These are phyloP conservation scores for Coregonus sp. DNA, from an alignment of 2,797 vertebrate genomes.

Conservation along the genomic window DNA sequence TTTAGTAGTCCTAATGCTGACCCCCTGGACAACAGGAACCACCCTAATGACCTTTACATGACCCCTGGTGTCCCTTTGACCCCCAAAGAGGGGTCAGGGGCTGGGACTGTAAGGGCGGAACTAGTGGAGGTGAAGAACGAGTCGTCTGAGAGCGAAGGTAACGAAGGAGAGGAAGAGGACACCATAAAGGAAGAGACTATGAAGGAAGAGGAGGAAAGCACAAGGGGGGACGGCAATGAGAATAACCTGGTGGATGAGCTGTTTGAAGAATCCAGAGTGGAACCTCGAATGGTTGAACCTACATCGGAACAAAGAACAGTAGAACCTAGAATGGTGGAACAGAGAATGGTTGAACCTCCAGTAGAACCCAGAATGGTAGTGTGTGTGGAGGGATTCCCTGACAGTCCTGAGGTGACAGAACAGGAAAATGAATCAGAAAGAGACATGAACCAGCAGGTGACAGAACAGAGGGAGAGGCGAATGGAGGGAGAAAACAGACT, in stretches of 20 bases:
- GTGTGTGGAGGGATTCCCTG: neutral
- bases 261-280: slow-evolving; percentile 64
- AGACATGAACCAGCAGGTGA: slow-evolving; percentile 63
- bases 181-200: no score
- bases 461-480: slow-evolving; percentile 41
- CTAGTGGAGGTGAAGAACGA: slow-evolving; percentile 78
- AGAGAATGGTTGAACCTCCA: neutral
- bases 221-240: slow-evolving; percentile 41
- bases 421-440: slow-evolving; percentile 30
- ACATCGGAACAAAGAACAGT: neutral
- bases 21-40: neutral
- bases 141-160: slow-evolving; percentile 80
- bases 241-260: slow-evolving; percentile 69
- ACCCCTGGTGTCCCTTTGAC: slow-evolving; percentile 26
- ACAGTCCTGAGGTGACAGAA: slow-evolving; percentile 2
- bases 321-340: neutral
- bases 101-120: slow-evolving; percentile 72
- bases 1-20: neutral
- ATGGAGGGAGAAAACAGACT: neutral
- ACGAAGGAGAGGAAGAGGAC: slow-evolving; percentile 44
- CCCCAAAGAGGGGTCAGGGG: neutral
- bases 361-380: slow-evolving; percentile 4
- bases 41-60: slow-evolving; percentile 27
- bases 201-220: slow-evolving; percentile 60
- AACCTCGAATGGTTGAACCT: neutral